These are phyloP conservation scores for Drosophila paramelanica DNA, from an alignment of 2,888 invertebrate genomes.

Conservation along the genomic window DNA sequence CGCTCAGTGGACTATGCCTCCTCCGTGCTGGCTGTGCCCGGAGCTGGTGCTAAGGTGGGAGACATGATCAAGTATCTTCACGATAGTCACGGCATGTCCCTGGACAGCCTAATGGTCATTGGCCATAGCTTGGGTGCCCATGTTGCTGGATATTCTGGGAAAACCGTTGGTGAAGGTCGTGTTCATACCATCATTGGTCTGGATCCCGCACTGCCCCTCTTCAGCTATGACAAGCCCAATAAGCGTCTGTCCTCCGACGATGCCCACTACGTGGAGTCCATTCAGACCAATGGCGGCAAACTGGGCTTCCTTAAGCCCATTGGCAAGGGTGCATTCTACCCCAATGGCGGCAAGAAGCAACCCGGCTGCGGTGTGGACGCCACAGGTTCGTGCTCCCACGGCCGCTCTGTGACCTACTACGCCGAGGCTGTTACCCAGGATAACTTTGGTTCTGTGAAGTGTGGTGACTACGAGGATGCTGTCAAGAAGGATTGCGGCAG, in stretches of 20 bases:
- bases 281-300: constrained; percentile 82
- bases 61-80: constrained; percentile 84
- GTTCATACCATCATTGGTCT: constrained; percentile 87
- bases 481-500: constrained; percentile 67
- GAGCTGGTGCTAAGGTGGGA: constrained; percentile 76
- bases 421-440: constrained; percentile 84
- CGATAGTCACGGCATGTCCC: constrained; percentile 85
- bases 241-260: constrained; percentile 74
- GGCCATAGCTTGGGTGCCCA: constrained; percentile 88
- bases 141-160: constrained; percentile 87
- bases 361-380: constrained; percentile 85
- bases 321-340: constrained; percentile 86
- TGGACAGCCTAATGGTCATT: constrained; percentile 86
- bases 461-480: constrained; percentile 69
- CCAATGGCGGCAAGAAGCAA: constrained; percentile 86
- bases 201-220: constrained; percentile 82
- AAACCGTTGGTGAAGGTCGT: constrained; percentile 86
- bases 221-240: constrained; percentile 62
- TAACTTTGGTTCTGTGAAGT: constrained; percentile 79
- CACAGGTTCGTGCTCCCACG: constrained; percentile 85
- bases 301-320: constrained; percentile 83
- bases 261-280: constrained; percentile 82
- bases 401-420: constrained; percentile 84
- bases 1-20: constrained; percentile 86
- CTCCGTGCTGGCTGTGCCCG: constrained; percentile 85